These are phyloP conservation scores for Shinisaurus crocodilurus DNA, from an alignment of 2,113 vertebrate genomes.

Conservation along the genomic window DNA sequence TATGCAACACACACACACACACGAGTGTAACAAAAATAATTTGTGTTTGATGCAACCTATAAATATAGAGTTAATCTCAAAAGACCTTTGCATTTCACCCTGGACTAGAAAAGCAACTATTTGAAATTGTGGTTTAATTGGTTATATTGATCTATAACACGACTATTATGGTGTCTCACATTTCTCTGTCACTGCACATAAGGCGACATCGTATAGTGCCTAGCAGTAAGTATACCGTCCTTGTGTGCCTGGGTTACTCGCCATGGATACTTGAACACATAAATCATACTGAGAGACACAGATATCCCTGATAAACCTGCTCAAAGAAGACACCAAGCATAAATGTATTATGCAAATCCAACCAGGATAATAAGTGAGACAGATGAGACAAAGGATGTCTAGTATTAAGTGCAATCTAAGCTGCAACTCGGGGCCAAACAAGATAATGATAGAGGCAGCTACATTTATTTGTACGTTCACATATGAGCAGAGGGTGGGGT, in stretches of 20 bases:
- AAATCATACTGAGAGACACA: neutral
- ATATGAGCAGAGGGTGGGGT: neutral
- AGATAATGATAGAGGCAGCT: neutral
- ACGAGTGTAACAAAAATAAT: no score
- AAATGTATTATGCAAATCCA: conserved; percentile 12
- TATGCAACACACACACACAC: no score
- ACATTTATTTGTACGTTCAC: neutral
- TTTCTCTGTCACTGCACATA: neutral
- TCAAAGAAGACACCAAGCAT: neutral
- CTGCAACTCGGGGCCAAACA: neutral
- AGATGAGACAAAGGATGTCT: neutral
- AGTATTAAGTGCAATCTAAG: neutral
- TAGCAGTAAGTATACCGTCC: neutral
- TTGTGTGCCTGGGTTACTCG: neutral
- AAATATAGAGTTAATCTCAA: neutral
- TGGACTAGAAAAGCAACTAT: neutral
- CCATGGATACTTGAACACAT: neutral
- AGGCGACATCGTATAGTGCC: neutral
- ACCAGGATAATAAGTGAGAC: neutral
- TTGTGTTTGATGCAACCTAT: neutral
- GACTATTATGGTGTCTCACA: neutral
- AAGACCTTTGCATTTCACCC: neutral
- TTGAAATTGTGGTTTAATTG: neutral
- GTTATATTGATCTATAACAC: neutral
- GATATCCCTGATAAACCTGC: conserved; percentile 1